Conservation (phyloP, 1,140 invertebrate species). For the Coelopa frigida region DNA sequence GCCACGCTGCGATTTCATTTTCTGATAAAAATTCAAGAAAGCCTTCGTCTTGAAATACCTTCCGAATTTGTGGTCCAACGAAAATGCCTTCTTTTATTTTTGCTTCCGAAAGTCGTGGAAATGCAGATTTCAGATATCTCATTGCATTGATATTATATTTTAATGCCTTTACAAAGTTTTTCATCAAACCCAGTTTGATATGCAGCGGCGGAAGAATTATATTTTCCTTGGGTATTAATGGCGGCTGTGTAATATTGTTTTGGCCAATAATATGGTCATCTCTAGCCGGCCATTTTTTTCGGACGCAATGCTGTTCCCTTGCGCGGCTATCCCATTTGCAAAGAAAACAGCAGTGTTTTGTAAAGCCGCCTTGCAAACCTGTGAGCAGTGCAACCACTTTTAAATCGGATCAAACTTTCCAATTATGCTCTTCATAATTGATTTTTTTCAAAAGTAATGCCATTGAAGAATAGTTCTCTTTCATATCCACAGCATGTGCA, state of each 20-base stretch:
- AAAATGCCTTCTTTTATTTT: neutral
- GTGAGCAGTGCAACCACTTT: constrained; percentile 33
- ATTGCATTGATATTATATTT: too few species aligned
- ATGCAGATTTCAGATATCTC: neutral
- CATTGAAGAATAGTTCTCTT: constrained; percentile 36
- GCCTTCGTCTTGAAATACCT: neutral
- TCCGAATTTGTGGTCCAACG: too few species aligned
- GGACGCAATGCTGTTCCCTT: constrained; percentile 17
- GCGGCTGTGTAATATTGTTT: neutral
- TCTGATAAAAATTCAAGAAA: neutral
- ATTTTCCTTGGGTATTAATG: too few species aligned
- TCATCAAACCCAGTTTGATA: constrained; percentile 1
- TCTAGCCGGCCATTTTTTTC: constrained; percentile 18
- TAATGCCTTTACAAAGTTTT: too few species aligned
- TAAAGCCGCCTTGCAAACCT: constrained; percentile 35
- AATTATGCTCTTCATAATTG: constrained; percentile 32
- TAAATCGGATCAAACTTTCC: constrained; percentile 29
- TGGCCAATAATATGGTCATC: neutral
- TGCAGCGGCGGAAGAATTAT: too few species aligned
- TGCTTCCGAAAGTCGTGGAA: neutral
- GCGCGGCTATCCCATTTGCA: constrained; percentile 30
- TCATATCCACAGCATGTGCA: constrained; percentile 28
- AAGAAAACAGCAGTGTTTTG: constrained; percentile 38
- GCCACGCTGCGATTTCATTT: neutral
- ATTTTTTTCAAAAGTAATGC: constrained; percentile 25